Evolutionary conservation across 2,888 invertebrate species (phyloP), one percentile per base, ranked within the genome.

Genomic region (Epicampocera succincta): DNA sequence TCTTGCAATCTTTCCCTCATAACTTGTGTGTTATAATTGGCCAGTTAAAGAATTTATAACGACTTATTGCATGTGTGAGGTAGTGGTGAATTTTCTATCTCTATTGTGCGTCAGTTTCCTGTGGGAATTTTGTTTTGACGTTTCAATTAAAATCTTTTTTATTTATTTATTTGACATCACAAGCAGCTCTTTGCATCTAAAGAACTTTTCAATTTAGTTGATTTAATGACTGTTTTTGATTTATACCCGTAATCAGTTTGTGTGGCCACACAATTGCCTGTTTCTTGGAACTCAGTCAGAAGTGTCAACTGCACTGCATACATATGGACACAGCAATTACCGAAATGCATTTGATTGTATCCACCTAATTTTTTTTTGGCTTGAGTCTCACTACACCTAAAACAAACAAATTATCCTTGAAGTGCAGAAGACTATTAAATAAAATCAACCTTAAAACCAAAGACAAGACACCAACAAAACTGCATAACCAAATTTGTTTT

Each of bases 121-220:
- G 60, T 82, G 74, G 82, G 82, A 75, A 61, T 82, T 71, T 56
- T 71, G 71, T 82, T 78, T 82, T 82, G 82, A 82, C 82, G 78
- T 78, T 78, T 82, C 82, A 82, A 78, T 82, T 82, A 82, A 75
- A 60, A 60, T 13, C 17, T 46, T 77, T 52, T 78, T 66, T 17
- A 9, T 33, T 33, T 9, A 3, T 25, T 25, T 25, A 44, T 38
- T 11, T 12, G 19, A 42, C 0, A 63, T 21, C 42, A 54, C 38
- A 12, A 58, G 8, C 6, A 48, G 40, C n/a, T 60, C 48, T 60
- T 68, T 72, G 40, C 61, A 15, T 29, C 29, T 50, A 48, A 33
- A 52, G 38, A 15, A 65, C 38, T 40, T 61, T 21, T 54, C 42
- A 33, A 44, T 54, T 56, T 48, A 29, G 58, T 58, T 29, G 13